Evolutionary conservation across 2,888 invertebrate species (phyloP), one percentile per base, ranked within the genome.

Genomic region (Oligia strigilis): DNA sequence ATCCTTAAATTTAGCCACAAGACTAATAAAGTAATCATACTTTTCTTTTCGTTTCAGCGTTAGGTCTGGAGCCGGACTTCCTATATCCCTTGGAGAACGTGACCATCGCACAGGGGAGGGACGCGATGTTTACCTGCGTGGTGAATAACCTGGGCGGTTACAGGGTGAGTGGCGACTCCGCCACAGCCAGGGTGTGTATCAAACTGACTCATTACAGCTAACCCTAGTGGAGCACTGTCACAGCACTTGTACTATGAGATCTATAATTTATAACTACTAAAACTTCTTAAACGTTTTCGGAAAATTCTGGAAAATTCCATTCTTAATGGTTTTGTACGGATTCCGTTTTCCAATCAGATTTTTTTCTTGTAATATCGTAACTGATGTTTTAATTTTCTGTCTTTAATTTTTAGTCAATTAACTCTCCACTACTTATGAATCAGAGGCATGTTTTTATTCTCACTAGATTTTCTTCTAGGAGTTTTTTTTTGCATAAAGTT

Each of bases 141-240:
- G 98, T 98, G 93, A 98, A 98, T 97, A 98, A 98, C 97, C 98
- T 98, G 94, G 98, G 98, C 93, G 98, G 98, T 97, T 98, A 98
- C 97, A 98, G 98, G 98, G 99, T 99, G 98, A 99, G 98, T 98
- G 98, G 98, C 97, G 98, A 98, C 97, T 97, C 98, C 97, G 97
- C 98, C 97, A 98, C 98, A 95, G 98, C 98, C 97, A 98, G 98
- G 98, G 98, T 98, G 98, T 98, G 98, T 98, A 98, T 98, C 97
- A 93, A 95, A 95, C 94, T 91, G 92, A 96, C 94, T 94, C 94
- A 92, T 92, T 95, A 95, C 96, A 96, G 95, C 94, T 96, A 95
- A 92, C 92, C 93, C 92, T 96, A 96, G 96, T 94, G 95, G 95
- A 95, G 97, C 97, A 97, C 96, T 91, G 91, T 94, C 94, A 94